phyloP scores from a whole-genome alignment of 2,113 vertebrate genomes.

The Butorides virescens region DNA sequence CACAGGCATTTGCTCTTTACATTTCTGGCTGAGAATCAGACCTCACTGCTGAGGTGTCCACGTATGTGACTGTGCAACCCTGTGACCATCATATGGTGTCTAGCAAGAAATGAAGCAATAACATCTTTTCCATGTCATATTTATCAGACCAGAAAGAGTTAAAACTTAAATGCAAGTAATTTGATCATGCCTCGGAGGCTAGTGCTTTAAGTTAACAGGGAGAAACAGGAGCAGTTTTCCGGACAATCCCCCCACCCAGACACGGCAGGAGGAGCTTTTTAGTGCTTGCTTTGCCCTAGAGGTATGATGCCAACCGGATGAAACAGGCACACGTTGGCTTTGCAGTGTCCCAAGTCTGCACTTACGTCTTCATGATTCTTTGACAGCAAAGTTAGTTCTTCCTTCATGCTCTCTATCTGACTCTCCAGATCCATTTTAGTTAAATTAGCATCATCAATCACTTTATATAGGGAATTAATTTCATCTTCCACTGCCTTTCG shows the following conservation, averaged over 20 bases:
- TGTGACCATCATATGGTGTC: not conserved
- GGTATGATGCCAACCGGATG: not conserved
- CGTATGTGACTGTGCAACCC: not conserved
- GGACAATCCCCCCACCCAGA: not conserved
- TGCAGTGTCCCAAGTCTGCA: not conserved
- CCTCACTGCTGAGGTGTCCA: not conserved
- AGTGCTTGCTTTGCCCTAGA: not conserved
- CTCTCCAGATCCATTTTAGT: conserved; percentile 87
- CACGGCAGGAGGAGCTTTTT: not conserved
- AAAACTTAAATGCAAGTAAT: not conserved
- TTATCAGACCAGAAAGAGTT: not conserved
- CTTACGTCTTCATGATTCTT: conserved; percentile 88
- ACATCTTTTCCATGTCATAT: not conserved
- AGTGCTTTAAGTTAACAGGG: not conserved
- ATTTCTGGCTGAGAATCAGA: not conserved
- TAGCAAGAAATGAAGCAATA: not conserved
- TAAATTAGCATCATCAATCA: conserved; percentile 89
- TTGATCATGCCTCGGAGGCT: not conserved
- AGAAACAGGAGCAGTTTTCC: not conserved
- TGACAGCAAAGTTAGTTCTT: conserved; percentile 82
- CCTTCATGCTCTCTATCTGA: conserved; percentile 88
- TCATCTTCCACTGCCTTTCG: conserved; percentile 90
- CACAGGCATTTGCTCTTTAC: not conserved
- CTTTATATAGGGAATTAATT: conserved; percentile 89
- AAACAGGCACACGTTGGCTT: not conserved